A percentile compares a stretch with the other conserved stretches of the same genome.
phyloP scores from a whole-genome alignment of 2,888 invertebrate species.

The Listrodromus nycthemerus region DNA sequence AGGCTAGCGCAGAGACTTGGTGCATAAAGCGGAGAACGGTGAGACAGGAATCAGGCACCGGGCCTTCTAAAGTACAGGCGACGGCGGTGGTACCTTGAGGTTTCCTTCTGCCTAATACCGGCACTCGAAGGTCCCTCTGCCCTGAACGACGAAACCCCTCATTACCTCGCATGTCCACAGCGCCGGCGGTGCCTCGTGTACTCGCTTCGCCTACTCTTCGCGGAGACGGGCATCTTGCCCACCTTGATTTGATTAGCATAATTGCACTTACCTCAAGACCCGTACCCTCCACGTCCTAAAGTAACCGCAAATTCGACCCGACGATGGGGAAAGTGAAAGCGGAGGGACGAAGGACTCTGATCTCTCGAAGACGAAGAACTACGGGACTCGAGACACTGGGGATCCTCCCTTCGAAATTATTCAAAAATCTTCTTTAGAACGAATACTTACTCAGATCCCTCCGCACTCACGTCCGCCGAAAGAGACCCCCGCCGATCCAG shows the following conservation, averaged over 20 bases:
- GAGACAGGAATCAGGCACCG: slow-evolving; percentile 20
- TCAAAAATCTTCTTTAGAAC: not conserved
- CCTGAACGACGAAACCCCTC: slow-evolving; percentile 77
- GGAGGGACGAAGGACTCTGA: slow-evolving; percentile 40
- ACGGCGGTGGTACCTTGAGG: slow-evolving; percentile 76
- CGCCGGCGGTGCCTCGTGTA: slow-evolving; percentile 64
- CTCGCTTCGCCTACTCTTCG: slow-evolving; percentile 26
- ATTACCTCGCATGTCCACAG: slow-evolving; percentile 78
- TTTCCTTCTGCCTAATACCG: slow-evolving; percentile 79
- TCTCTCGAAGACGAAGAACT: slow-evolving; percentile 44
- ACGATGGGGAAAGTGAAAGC: slow-evolving; percentile 40
- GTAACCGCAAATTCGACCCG: slow-evolving; percentile 73
- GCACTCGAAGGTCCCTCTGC: slow-evolving; percentile 75
- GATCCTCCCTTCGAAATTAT: slow-evolving; percentile 17
- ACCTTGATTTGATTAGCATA: slow-evolving; percentile 82
- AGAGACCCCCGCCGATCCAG: not conserved
- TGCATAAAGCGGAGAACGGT: not conserved
- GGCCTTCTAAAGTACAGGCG: slow-evolving; percentile 66
- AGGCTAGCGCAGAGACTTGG: slow-evolving; percentile 18
- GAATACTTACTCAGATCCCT: not conserved
- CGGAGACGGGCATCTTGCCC: slow-evolving; percentile 75
- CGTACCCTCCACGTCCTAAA: slow-evolving; percentile 55
- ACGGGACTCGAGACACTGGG: slow-evolving; percentile 12
- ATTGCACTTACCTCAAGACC: slow-evolving; percentile 78
- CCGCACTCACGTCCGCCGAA: not conserved